phyloP scores from a whole-genome alignment of 2,113 vertebrate species.

The Regulus satrapa region DNA sequence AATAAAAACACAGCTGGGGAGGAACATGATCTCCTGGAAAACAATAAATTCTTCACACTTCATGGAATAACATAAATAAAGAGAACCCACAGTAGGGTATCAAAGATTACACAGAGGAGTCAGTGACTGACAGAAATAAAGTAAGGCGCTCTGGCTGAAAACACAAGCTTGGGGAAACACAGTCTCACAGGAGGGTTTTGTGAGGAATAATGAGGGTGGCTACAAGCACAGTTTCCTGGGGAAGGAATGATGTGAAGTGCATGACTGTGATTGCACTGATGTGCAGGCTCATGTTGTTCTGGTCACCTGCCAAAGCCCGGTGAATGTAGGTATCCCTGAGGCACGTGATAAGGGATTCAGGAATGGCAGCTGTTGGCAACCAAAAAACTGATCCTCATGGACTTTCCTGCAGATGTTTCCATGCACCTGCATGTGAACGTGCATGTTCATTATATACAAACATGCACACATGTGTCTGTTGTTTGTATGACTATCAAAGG shows the following conservation, averaged over 20 bases:
- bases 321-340: not conserved
- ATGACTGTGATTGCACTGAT: accelerated
- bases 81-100: not conserved
- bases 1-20: conserved; percentile 36
- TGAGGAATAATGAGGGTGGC: not conserved
- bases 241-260: not conserved
- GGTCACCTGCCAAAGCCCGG: not conserved
- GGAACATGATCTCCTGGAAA: conserved; percentile 20
- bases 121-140: not conserved
- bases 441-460: accelerated
- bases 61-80: conserved; percentile 8
- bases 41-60: conserved; percentile 46
- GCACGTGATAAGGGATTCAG: not conserved
- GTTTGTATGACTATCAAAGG: not conserved
- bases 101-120: not conserved
- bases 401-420: not conserved
- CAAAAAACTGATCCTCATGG: not conserved
- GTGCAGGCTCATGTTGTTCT: not conserved
- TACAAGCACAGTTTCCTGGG: not conserved
- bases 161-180: not conserved
- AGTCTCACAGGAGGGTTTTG: not conserved
- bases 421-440: not conserved
- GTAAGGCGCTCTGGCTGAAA: not conserved
- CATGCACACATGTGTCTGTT: accelerated
- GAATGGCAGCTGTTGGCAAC: not conserved